Percentiles rank a stretch among this genome's conserved stretches.
Evolutionary conservation across 2,888 invertebrate species (phyloP).

Genomic region (Callimorpha dominula): DNA sequence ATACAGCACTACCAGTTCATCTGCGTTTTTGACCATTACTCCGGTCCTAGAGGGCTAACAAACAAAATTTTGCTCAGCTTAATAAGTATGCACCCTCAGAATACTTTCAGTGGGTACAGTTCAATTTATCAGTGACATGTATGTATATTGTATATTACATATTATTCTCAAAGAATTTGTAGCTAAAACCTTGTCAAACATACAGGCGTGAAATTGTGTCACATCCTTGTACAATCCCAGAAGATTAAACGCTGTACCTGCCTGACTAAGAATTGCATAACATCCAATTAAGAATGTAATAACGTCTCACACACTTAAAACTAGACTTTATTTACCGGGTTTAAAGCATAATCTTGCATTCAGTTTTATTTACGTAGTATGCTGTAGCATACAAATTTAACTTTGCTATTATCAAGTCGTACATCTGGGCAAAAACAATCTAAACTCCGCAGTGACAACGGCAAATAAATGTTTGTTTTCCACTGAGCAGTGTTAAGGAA

Average conservation of each 20-base stretch:
- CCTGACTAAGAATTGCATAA: constrained; percentile 6
- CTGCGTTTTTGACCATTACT: too few relatives aligned
- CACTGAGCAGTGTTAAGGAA: not conserved
- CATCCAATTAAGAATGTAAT: constrained; percentile 4
- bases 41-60: too few relatives aligned
- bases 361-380: constrained; percentile 3
- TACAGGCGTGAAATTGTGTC: not conserved
- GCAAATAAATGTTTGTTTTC: not conserved
- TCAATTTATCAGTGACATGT: constrained; percentile 4
- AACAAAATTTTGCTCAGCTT: too few relatives aligned
- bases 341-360: not conserved
- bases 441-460: not conserved
- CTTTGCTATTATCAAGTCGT: constrained; percentile 3
- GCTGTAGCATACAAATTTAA: constrained; percentile 1
- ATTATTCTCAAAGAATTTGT: not conserved
- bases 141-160: not conserved
- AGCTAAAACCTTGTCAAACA: not conserved
- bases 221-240: constrained; percentile 2
- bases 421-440: constrained; percentile 6
- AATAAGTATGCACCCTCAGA: not conserved
- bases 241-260: not conserved
- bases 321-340: not conserved
- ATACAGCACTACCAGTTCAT: too few relatives aligned
- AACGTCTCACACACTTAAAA: not conserved
- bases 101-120: not conserved